These are phyloP conservation scores for Aphodius sticticus DNA, from an alignment of 2,888 invertebrate species.

Conservation along the genomic window DNA sequence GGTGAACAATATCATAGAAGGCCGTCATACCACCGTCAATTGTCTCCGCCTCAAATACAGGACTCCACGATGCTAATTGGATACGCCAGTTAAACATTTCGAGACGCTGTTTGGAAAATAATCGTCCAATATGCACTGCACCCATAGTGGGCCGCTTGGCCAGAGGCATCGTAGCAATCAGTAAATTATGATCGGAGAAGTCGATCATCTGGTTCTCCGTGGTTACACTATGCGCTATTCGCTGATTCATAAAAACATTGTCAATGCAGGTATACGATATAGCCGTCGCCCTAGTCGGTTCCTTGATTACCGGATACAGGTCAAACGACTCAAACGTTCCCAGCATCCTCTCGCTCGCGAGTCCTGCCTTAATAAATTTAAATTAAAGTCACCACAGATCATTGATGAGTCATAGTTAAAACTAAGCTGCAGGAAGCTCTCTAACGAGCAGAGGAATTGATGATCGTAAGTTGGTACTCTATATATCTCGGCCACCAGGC, in stretches of 20 bases:
- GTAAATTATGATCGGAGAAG: not conserved
- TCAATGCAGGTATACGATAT: not conserved
- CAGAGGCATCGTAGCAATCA: not conserved
- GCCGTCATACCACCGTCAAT: not conserved
- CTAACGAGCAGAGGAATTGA: too few species aligned
- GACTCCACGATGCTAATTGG: not conserved
- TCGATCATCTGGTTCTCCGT: not conserved
- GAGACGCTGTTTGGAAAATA: not conserved
- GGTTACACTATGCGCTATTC: not conserved
- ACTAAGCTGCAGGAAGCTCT: too few species aligned
- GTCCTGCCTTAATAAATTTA: too few species aligned
- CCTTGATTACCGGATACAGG: not conserved
- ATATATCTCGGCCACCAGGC: too few species aligned
- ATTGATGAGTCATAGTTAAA: too few species aligned
- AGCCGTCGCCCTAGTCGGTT: not conserved
- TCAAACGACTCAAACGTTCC: not conserved
- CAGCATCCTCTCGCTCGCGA: too few species aligned
- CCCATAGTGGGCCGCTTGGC: not conserved
- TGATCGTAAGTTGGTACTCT: too few species aligned
- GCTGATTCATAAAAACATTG: not conserved
- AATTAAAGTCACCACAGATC: too few species aligned
- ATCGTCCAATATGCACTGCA: not conserved
- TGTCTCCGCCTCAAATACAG: not conserved
- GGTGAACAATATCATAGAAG: not conserved
- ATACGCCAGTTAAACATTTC: not conserved